These are phyloP conservation scores for Takifugu flavidus DNA, from an alignment of 2,113 vertebrate species.

Conservation along the genomic window DNA sequence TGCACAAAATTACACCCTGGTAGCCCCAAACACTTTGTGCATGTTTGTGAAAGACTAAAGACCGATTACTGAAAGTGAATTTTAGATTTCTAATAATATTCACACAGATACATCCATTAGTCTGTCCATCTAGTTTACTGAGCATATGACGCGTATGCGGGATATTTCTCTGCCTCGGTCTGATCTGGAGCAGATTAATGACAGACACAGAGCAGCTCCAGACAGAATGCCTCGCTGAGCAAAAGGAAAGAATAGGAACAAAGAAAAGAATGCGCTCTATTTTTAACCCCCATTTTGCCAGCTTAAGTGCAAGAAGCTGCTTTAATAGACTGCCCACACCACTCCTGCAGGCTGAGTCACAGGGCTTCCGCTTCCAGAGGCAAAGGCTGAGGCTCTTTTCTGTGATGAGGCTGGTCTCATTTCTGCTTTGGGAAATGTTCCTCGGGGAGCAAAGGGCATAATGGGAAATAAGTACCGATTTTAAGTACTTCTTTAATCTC, in stretches of 20 bases:
- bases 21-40: not conserved
- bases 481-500: constrained; percentile 9
- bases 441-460: constrained; percentile 18
- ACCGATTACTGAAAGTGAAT: not conserved
- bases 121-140: constrained; percentile 26
- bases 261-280: constrained; percentile 14
- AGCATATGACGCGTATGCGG: constrained; percentile 35
- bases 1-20: constrained; percentile 5
- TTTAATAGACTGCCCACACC: constrained; percentile 38
- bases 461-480: constrained; percentile 1
- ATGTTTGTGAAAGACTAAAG: not conserved
- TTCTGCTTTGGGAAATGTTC: constrained; percentile 18
- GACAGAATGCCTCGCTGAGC: constrained; percentile 15
- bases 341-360: constrained; percentile 18
- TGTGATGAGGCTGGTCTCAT: constrained; percentile 1
- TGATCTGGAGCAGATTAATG: constrained; percentile 46
- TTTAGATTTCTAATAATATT: not conserved
- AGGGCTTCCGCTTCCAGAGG: constrained; percentile 14
- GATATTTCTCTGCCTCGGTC: constrained; percentile 40
- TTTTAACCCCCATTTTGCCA: constrained; percentile 37
- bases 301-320: constrained; percentile 24
- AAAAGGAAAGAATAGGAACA: constrained; percentile 18
- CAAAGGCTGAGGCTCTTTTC: not conserved
- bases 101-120: constrained; percentile 6
- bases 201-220: constrained; percentile 30